A percentile compares a stretch with the other conserved stretches of the same genome.
Evolutionary conservation across 2,797 vertebrate species (phyloP).

Genomic region (Lagothrix lagotricha): DNA sequence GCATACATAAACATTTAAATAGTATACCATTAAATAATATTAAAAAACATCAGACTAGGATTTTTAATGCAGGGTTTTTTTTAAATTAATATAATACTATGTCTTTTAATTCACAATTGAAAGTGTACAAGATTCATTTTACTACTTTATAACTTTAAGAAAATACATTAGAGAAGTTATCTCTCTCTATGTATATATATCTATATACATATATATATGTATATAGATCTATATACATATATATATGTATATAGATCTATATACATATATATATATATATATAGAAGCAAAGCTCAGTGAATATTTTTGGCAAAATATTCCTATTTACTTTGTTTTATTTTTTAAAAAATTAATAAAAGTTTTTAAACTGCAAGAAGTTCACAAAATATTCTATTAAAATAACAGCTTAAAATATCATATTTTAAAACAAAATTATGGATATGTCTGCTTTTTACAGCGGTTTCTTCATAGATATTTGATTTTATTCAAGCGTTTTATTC

Average conservation of each 20-base stretch:
- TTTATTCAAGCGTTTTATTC: not conserved
- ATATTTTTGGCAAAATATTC: not conserved
- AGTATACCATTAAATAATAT: not conserved
- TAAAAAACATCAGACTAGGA: not conserved
- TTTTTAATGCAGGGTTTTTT: not conserved
- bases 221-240: rapidly evolving
- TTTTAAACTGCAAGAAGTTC: not conserved
- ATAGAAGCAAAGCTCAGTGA: not conserved
- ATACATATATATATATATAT: not conserved
- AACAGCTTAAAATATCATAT: not conserved
- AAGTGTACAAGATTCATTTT: not conserved
- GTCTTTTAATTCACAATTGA: not conserved
- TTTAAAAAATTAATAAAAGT: not conserved
- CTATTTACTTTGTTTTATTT: not conserved
- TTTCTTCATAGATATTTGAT: not conserved
- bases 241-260: no score
- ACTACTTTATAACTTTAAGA: not conserved
- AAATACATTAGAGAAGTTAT: not conserved
- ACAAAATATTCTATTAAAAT: not conserved
- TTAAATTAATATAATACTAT: not conserved
- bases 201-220: rapidly evolving
- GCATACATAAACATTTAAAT: not conserved
- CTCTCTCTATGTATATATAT: no score
- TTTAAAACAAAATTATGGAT: not conserved
- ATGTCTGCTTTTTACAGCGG: not conserved